Conservation (phyloP, 2,797 vertebrate species). For the Propithecus deckenii region DNA sequence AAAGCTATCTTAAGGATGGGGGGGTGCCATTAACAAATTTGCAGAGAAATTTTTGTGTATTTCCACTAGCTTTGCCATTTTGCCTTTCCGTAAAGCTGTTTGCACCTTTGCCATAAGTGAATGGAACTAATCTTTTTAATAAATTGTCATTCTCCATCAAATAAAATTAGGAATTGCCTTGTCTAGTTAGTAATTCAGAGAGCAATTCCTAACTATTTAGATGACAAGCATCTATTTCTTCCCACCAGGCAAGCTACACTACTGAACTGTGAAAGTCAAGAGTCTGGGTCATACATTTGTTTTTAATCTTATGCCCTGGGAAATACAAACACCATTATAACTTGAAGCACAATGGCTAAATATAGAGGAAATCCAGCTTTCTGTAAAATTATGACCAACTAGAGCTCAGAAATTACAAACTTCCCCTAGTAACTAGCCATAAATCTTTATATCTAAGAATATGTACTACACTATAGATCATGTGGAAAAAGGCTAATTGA, state of each 20-base stretch:
- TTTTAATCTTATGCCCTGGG: constrained; percentile 40
- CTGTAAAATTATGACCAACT: neutral
- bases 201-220: constrained; percentile 45
- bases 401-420: neutral
- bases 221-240: constrained; percentile 2
- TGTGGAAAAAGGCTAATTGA: neutral
- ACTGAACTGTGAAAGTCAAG: constrained; percentile 59
- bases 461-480: neutral
- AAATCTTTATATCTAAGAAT: neutral
- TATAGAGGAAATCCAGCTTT: neutral
- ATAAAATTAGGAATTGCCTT: constrained; percentile 40
- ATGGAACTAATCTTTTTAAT: neutral
- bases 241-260: neutral
- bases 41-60: neutral
- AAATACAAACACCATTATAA: neutral
- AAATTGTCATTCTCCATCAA: constrained; percentile 30
- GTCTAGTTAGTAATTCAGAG: constrained; percentile 50
- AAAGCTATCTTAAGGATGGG: neutral
- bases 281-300: neutral
- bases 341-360: neutral
- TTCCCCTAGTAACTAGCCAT: neutral
- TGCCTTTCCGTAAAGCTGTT: neutral
- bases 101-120: neutral
- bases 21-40: neutral
- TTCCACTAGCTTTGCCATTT: neutral